Conservation (phyloP, 2,797 vertebrate genomes). For the Helostoma temminkii region DNA sequence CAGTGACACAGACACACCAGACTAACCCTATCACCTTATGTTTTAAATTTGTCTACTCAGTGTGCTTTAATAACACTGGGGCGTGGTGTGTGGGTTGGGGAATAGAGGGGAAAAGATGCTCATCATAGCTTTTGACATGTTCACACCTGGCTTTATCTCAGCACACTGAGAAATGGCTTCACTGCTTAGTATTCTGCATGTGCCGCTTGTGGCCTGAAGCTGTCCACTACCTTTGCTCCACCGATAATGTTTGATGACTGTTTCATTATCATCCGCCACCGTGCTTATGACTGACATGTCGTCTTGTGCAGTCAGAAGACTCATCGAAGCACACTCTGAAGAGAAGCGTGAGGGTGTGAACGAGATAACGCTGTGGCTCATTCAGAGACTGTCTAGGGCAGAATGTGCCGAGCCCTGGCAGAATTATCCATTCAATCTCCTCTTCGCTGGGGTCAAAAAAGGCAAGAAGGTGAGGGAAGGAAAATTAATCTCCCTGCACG, state of each 20-base stretch:
- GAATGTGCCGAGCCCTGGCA: slow-evolving; percentile 51
- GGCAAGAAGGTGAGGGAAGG: slow-evolving; percentile 65
- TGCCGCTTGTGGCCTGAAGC: slow-evolving; percentile 56
- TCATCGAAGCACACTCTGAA: slow-evolving; percentile 37
- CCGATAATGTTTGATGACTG: slow-evolving; percentile 65
- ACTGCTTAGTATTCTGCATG: slow-evolving; percentile 45
- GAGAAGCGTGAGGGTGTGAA: slow-evolving; percentile 39
- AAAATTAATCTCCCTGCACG: slow-evolving; percentile 72
- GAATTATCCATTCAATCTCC: slow-evolving; percentile 76
- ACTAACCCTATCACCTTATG: no score
- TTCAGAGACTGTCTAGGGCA: slow-evolving; percentile 44
- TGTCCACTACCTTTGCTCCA: slow-evolving; percentile 50
- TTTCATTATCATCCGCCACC: slow-evolving; percentile 66
- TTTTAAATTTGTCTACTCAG: no score
- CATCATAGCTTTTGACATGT: not conserved
- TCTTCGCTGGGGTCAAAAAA: slow-evolving; percentile 61
- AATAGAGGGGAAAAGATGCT: not conserved
- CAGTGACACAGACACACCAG: no score
- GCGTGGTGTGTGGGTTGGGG: not conserved
- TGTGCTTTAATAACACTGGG: not conserved
- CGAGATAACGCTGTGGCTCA: slow-evolving; percentile 57
- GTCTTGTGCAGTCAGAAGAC: slow-evolving; percentile 44
- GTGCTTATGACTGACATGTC: slow-evolving; percentile 57
- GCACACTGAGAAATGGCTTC: not conserved
- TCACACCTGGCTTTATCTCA: slow-evolving; percentile 14